Evolutionary conservation across 2,888 invertebrate species (phyloP).

Genomic region (Lycaena phlaeas): DNA sequence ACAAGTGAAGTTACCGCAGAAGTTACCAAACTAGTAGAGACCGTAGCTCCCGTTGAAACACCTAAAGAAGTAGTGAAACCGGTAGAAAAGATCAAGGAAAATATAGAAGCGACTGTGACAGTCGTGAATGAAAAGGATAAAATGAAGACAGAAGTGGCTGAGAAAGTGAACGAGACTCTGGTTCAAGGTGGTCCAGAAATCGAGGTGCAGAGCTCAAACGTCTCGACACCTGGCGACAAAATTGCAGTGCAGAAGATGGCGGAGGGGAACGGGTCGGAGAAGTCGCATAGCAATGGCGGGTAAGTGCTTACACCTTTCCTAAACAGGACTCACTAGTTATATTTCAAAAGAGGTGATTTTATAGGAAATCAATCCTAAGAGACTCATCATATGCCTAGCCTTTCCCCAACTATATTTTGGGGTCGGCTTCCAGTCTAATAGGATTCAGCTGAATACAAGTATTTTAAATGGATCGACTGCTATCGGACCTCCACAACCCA

Average conservation of each 20-base stretch:
- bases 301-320: no score
- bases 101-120: conserved; percentile 53
- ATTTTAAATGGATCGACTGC: no score
- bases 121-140: conserved; percentile 56
- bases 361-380: no score
- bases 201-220: conserved; percentile 74
- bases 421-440: no score
- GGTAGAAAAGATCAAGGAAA: conserved; percentile 19
- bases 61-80: conserved; percentile 31
- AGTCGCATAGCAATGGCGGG: conserved; percentile 64
- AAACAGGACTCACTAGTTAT: no score
- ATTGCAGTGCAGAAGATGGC: conserved; percentile 35
- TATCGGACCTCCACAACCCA: no score
- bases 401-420: no score
- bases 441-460: no score
- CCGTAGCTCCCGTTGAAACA: conserved; percentile 60
- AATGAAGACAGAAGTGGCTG: conserved; percentile 25
- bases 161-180: conserved; percentile 54
- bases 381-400: no score
- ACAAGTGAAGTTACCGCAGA: conserved; percentile 48
- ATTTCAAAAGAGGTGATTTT: no score
- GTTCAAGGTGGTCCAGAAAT: conserved; percentile 74
- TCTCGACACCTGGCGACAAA: conserved; percentile 49
- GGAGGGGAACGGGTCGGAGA: conserved; percentile 48
- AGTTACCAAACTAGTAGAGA: conserved; percentile 56